Percentiles rank a stretch among this genome's conserved stretches.
Evolutionary conservation across 30 jellyfish, hydroid and myxozoan genomes (phyloP).

Genomic region (Morbakka virulenta): DNA sequence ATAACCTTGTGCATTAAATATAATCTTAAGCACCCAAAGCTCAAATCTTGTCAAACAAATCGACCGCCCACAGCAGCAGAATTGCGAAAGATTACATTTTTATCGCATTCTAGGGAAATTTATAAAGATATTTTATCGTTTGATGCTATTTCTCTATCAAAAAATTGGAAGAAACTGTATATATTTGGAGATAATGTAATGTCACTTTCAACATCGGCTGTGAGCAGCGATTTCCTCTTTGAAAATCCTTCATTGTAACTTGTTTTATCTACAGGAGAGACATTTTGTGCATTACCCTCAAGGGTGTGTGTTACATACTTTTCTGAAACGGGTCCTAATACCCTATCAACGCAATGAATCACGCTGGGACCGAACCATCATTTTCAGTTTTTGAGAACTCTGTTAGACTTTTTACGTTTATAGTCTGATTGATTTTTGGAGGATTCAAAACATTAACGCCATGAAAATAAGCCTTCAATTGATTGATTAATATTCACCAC

Average conservation of each 20-base stretch:
- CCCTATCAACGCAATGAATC: conserved; percentile 25
- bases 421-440: conserved; percentile 13
- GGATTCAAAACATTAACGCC: conserved; percentile 18
- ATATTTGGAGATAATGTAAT: conserved; percentile 13
- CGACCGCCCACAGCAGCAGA: conserved; percentile 15
- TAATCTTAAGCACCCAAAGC: conserved; percentile 25
- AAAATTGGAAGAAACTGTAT: conserved; percentile 6
- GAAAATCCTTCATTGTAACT: conserved; percentile 26
- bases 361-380: conserved; percentile 10
- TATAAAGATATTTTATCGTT: conserved; percentile 7
- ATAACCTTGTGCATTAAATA: background rate
- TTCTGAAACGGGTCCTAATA: background rate
- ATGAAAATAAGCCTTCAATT: conserved; percentile 11
- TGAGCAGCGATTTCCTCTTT: conserved; percentile 26
- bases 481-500: conserved; percentile 20
- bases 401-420: conserved; percentile 9
- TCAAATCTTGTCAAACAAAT: background rate
- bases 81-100: conserved; percentile 23
- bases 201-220: conserved; percentile 1
- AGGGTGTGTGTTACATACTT: background rate
- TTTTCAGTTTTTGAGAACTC: too few species aligned
- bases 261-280: too few species aligned
- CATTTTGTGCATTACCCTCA: background rate
- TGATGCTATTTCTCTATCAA: conserved; percentile 14
- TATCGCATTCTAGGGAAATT: conserved; percentile 7